Conservation (phyloP, 1,140 invertebrate species). For the Temnothorax curvispinosus region DNA sequence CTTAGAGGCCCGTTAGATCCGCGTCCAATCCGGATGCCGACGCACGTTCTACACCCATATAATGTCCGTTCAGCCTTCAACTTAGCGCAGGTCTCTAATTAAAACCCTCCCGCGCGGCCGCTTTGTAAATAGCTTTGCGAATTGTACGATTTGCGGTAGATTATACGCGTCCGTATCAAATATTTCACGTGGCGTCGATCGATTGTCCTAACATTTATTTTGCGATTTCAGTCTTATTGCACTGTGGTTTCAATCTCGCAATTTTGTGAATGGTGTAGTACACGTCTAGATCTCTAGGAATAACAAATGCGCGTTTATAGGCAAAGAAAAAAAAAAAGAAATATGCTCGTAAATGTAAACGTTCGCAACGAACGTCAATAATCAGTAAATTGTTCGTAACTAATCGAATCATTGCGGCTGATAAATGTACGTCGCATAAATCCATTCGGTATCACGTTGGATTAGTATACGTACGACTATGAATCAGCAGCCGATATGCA, state of each 20-base stretch:
- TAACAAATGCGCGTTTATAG: neutral
- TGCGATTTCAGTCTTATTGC: neutral
- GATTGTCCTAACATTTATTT: neutral
- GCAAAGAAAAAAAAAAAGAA: neutral
- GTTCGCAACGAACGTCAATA: neutral
- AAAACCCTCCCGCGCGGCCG: constrained; percentile 9
- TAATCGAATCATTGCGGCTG: neutral
- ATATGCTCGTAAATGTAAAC: too few relatives aligned
- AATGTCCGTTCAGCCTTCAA: constrained; percentile 53
- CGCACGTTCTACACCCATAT: constrained; percentile 43
- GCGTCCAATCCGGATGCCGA: constrained; percentile 58
- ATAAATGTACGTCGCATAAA: neutral
- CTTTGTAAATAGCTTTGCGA: neutral
- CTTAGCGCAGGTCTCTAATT: constrained; percentile 45
- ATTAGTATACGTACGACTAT: neutral
- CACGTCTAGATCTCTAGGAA: neutral
- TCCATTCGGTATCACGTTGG: neutral
- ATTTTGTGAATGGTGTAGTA: neutral
- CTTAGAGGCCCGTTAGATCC: constrained; percentile 55
- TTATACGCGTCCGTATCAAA: neutral
- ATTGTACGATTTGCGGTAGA: neutral
- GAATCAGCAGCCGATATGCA: neutral
- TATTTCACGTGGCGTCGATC: neutral
- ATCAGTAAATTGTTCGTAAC: constrained; percentile 16
- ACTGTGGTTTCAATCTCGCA: neutral